phyloP scores from a whole-genome alignment of 2,888 invertebrate species.

The Altica lythri region DNA sequence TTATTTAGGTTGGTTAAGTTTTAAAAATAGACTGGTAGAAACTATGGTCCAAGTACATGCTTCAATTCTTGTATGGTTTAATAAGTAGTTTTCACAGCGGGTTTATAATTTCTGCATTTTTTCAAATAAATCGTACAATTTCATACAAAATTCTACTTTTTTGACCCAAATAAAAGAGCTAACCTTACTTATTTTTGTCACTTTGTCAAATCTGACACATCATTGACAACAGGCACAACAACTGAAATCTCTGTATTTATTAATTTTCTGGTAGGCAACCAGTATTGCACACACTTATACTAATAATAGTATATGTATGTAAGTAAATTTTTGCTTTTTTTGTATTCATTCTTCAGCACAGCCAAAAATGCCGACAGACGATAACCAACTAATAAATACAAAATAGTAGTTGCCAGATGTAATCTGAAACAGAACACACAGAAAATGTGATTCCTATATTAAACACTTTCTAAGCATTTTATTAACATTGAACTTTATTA shows the following conservation, averaged over 20 bases:
- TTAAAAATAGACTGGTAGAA: constrained; percentile 35
- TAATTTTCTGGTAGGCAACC: background rate
- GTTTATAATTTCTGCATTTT: constrained; percentile 16
- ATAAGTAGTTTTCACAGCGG: background rate
- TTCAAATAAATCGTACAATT: constrained; percentile 22
- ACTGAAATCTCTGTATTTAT: too few relatives aligned
- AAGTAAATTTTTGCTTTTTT: too few relatives aligned
- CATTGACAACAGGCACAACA: constrained; percentile 10
- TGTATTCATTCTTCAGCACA: too few relatives aligned
- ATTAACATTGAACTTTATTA: too few relatives aligned
- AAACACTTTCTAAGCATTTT: too few relatives aligned
- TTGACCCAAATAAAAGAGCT: constrained; percentile 42
- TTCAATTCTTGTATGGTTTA: constrained; percentile 13
- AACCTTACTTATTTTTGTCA: constrained; percentile 38
- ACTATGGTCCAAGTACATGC: constrained; percentile 18
- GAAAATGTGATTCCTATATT: too few relatives aligned
- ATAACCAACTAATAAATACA: too few relatives aligned
- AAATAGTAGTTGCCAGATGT: too few relatives aligned
- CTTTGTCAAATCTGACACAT: constrained; percentile 14
- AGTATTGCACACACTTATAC: too few relatives aligned
- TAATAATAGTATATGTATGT: too few relatives aligned
- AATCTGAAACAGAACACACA: too few relatives aligned
- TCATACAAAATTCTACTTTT: constrained; percentile 37
- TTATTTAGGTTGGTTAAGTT: constrained; percentile 34
- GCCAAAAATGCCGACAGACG: too few relatives aligned